Conservation (phyloP, 2,888 invertebrate species). For the Schrankia costaestrigalis region DNA sequence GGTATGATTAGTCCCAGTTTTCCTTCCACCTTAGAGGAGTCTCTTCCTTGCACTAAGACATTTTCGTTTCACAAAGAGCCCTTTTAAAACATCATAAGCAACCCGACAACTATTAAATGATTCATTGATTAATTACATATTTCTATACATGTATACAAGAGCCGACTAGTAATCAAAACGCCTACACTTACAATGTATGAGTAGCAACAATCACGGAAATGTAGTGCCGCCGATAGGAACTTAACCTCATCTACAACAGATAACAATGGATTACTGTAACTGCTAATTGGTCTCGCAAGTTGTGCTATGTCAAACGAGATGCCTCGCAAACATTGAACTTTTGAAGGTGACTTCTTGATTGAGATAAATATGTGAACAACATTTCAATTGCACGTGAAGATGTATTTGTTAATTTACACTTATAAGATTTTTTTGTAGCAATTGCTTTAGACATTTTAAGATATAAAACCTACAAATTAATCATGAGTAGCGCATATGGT, state of each 20-base stretch:
- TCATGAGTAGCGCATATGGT: too few relatives aligned
- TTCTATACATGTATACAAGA: constrained; percentile 23
- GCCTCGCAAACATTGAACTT: background rate
- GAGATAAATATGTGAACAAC: too few relatives aligned
- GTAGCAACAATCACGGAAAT: constrained; percentile 34
- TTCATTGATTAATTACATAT: constrained; percentile 36
- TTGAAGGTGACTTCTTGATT: constrained; percentile 4
- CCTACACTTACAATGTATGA: constrained; percentile 29
- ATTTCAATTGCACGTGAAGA: too few relatives aligned
- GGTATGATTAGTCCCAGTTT: too few relatives aligned
- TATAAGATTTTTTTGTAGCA: too few relatives aligned
- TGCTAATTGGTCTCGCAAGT: constrained; percentile 17
- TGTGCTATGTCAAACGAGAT: constrained; percentile 8
- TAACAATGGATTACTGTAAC: constrained; percentile 27
- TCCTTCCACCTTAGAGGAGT: too few relatives aligned
- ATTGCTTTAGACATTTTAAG: too few relatives aligned
- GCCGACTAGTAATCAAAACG: constrained; percentile 31
- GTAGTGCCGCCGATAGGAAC: constrained; percentile 19
- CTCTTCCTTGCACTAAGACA: too few relatives aligned
- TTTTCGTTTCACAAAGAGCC: constrained; percentile 1
- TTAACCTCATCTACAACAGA: constrained; percentile 25
- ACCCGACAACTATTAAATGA: constrained; percentile 26
- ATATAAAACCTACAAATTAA: too few relatives aligned
- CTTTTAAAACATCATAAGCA: constrained; percentile 8
- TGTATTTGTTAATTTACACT: too few relatives aligned